phyloP scores from a whole-genome alignment of 2,113 vertebrate species.

The Leuciscus idus region DNA sequence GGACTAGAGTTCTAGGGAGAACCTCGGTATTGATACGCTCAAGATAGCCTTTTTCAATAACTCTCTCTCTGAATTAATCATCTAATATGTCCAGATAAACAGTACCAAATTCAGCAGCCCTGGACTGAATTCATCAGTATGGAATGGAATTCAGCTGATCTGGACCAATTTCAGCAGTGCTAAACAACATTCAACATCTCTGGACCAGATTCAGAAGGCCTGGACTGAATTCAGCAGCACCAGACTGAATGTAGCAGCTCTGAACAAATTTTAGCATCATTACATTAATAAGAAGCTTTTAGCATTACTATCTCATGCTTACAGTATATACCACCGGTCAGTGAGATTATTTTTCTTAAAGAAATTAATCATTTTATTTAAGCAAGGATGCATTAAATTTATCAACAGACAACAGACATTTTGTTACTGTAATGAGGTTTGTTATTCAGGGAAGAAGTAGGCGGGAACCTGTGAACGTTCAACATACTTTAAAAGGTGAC shows the following conservation, averaged over 20 bases:
- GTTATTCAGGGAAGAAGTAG: too few species aligned
- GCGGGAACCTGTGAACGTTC: too few species aligned
- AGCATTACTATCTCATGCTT: neutral
- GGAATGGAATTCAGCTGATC: neutral
- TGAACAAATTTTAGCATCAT: neutral
- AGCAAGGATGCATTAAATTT: too few species aligned
- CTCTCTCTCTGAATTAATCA: neutral
- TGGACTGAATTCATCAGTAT: neutral
- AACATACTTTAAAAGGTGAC: too few species aligned
- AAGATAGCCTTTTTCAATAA: neutral
- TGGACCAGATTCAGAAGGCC: neutral
- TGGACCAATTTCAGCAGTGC: neutral
- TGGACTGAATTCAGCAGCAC: neutral
- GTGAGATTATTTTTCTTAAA: neutral
- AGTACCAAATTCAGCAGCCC: neutral
- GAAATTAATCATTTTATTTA: neutral
- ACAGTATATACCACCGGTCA: neutral
- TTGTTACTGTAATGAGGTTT: too few species aligned
- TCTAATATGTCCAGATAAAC: neutral
- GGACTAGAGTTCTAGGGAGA: neutral
- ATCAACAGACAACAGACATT: too few species aligned
- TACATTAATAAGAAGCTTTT: neutral
- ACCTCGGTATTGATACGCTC: neutral
- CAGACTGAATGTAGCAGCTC: slow-evolving; percentile 1
- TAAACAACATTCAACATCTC: neutral